A percentile compares a stretch with the other conserved stretches of the same genome.
phyloP scores from a whole-genome alignment of 1,140 invertebrate species.

The Euwallacea similis region DNA sequence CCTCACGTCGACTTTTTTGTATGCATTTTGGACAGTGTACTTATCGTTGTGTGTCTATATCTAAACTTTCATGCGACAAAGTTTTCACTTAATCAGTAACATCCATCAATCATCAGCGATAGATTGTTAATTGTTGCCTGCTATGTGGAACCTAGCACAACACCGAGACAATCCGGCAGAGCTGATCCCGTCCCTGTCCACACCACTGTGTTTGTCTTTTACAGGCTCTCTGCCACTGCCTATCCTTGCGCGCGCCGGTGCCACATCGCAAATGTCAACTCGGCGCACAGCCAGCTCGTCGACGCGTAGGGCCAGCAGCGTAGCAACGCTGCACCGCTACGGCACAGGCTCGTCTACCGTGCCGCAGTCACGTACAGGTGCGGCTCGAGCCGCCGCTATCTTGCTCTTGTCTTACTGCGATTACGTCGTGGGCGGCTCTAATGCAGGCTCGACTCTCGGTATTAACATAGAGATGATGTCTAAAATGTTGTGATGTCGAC shows the following conservation, averaged over 20 bases:
- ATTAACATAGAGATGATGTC: conserved; percentile 1
- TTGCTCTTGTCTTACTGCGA: conserved; percentile 81
- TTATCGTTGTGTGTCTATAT: background rate
- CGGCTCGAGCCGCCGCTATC: conserved; percentile 84
- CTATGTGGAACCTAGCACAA: too few relatives aligned
- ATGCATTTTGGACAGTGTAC: conserved; percentile 2
- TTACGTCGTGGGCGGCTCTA: conserved; percentile 11
- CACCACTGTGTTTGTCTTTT: conserved; percentile 38
- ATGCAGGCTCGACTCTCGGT: conserved; percentile 8
- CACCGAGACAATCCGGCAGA: background rate
- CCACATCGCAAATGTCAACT: conserved; percentile 67
- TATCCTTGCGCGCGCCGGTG: conserved; percentile 49
- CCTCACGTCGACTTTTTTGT: background rate
- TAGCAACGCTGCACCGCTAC: conserved; percentile 52
- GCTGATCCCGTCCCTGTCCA: background rate
- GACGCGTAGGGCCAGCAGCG: conserved; percentile 62
- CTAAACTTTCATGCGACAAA: too few relatives aligned
- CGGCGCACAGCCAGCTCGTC: conserved; percentile 60
- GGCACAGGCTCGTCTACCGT: conserved; percentile 60
- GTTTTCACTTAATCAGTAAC: too few relatives aligned
- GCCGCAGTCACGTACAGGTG: conserved; percentile 80
- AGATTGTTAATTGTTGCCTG: too few relatives aligned
- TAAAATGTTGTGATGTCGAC: background rate
- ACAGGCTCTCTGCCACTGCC: conserved; percentile 52
- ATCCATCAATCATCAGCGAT: too few relatives aligned